These are phyloP conservation scores for Perca flavescens DNA, from an alignment of 2,113 vertebrate species.

Conservation along the genomic window DNA sequence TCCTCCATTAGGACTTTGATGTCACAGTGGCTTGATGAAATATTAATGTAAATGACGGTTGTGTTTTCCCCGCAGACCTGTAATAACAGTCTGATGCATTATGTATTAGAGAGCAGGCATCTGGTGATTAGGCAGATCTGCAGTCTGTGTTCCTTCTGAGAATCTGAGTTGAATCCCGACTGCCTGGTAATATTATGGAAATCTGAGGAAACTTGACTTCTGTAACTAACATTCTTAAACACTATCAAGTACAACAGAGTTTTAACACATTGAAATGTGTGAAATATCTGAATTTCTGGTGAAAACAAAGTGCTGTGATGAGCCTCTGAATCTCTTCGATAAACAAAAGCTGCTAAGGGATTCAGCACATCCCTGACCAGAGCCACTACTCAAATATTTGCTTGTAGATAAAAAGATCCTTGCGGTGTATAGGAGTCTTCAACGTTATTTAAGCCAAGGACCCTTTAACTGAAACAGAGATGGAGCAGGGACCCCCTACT, in stretches of 20 bases:
- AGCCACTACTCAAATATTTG: slow-evolving; percentile 1
- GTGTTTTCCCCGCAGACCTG: slow-evolving; percentile 71
- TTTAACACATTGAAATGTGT: not conserved
- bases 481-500: too few relatives aligned
- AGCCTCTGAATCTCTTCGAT: not conserved
- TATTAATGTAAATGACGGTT: slow-evolving; percentile 79
- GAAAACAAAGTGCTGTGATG: slow-evolving; percentile 35
- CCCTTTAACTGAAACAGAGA: too few relatives aligned
- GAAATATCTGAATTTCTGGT: slow-evolving; percentile 1
- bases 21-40: slow-evolving; percentile 75
- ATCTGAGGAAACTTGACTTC: slow-evolving; percentile 41
- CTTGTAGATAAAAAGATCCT: not conserved
- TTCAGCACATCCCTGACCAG: not conserved
- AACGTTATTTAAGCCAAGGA: too few relatives aligned
- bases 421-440: not conserved
- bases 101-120: slow-evolving; percentile 75
- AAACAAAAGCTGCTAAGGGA: slow-evolving; percentile 26
- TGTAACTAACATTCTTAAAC: slow-evolving; percentile 47
- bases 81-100: slow-evolving; percentile 79
- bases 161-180: slow-evolving; percentile 39
- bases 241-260: slow-evolving; percentile 12
- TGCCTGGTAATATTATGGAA: slow-evolving; percentile 21
- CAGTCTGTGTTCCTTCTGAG: slow-evolving; percentile 45
- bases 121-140: slow-evolving; percentile 75
- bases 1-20: slow-evolving; percentile 69